A percentile compares a stretch with the other conserved stretches of the same genome.
Evolutionary conservation across 2,797 vertebrate genomes (phyloP).

Genomic region (Pseudochirops corinnae): DNA sequence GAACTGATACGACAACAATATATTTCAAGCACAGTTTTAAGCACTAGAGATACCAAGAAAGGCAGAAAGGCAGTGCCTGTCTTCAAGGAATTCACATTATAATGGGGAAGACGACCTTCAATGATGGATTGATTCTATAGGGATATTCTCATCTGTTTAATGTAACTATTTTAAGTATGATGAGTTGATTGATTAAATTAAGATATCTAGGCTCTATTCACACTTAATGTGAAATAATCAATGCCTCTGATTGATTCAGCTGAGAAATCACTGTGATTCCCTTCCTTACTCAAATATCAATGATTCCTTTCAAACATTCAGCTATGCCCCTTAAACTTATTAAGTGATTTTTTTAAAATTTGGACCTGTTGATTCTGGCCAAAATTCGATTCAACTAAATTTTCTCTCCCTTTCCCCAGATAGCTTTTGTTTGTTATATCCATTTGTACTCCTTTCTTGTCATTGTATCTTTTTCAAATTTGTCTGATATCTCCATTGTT

Average conservation of each 20-base stretch:
- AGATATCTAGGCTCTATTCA: background rate
- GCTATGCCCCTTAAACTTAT: background rate
- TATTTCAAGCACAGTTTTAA: background rate
- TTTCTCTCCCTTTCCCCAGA: background rate
- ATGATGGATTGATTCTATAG: background rate
- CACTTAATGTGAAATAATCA: background rate
- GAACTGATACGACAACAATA: background rate
- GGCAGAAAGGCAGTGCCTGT: background rate
- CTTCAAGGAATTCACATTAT: background rate
- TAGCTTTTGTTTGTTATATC: constrained; percentile 9
- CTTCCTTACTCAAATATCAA: background rate
- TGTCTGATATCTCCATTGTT: background rate
- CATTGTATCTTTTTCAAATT: background rate
- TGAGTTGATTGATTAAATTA: background rate
- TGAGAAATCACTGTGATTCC: background rate
- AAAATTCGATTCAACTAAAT: background rate
- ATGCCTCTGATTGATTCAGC: background rate
- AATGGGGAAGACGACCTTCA: background rate
- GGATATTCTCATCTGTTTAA: background rate
- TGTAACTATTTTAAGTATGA: background rate
- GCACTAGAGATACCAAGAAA: background rate
- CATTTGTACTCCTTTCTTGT: constrained; percentile 17
- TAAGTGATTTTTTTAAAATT: background rate
- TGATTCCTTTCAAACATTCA: background rate
- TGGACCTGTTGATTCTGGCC: background rate